Evolutionary conservation across 2,888 invertebrate species (phyloP).

Genomic region (Tolmerus cingulatus): DNA sequence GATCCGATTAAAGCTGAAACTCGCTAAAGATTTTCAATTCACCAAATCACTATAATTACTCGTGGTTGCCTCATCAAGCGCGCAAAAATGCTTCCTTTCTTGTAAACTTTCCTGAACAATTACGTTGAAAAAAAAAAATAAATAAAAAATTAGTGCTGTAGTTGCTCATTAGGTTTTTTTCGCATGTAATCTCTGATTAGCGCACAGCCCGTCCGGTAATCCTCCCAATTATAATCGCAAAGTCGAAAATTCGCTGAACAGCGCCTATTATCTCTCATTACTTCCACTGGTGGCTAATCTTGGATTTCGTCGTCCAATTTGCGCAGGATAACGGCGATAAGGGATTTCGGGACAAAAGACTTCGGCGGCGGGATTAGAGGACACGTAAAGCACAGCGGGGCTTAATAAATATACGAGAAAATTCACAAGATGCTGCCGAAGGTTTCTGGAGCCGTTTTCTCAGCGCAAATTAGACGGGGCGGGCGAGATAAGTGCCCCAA

Average conservation of each 20-base stretch:
- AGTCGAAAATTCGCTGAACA: constrained; percentile 15
- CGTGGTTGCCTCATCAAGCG: background rate
- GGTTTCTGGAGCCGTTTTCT: background rate
- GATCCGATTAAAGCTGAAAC: background rate
- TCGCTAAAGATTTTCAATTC: background rate
- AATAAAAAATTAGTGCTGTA: background rate
- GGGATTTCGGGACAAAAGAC: background rate
- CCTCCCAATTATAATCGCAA: constrained; percentile 19
- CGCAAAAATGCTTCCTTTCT: background rate
- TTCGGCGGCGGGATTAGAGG: constrained; percentile 1
- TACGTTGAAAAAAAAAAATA: background rate
- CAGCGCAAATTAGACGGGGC: background rate
- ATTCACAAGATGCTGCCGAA: constrained; percentile 19
- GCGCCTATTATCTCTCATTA: constrained; percentile 24
- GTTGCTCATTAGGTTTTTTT: background rate
- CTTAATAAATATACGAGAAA: constrained; percentile 24
- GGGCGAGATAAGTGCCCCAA: background rate
- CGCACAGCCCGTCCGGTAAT: constrained; percentile 1
- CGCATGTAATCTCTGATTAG: constrained; percentile 25
- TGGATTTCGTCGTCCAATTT: constrained; percentile 25
- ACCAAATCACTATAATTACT: background rate
- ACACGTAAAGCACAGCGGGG: constrained; percentile 14
- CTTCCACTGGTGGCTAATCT: constrained; percentile 19
- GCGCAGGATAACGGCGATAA: background rate
- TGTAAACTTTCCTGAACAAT: background rate